A percentile compares a stretch with the other conserved stretches of the same genome.
These are phyloP conservation scores for Pyrrhosoma nymphula DNA, from an alignment of 2,888 invertebrate species.

Conservation along the genomic window DNA sequence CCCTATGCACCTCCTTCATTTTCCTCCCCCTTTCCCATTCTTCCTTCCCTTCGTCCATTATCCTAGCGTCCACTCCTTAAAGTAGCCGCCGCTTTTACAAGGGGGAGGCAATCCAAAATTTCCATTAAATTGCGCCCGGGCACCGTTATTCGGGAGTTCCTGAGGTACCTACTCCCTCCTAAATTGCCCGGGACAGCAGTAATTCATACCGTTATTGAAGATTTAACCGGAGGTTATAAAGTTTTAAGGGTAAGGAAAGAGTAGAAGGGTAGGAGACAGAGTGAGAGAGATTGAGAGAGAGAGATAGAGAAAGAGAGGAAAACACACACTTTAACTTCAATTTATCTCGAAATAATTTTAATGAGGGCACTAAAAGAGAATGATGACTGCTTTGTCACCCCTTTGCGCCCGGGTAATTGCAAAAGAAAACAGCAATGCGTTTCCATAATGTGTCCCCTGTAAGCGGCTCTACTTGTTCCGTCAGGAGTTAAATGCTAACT, in stretches of 20 bases:
- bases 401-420: neutral
- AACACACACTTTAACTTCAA: neutral
- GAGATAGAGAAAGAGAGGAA: neutral
- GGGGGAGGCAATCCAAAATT: neutral
- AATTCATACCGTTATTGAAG: constrained; percentile 9
- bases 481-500: neutral
- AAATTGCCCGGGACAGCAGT: neutral
- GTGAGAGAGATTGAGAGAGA: neutral
- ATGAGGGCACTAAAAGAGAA: constrained; percentile 31
- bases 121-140: constrained; percentile 11
- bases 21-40: neutral
- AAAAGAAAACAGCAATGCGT: constrained; percentile 14
- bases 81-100: neutral
- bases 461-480: neutral
- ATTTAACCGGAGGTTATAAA: constrained; percentile 21
- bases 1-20: neutral
- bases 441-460: constrained; percentile 5
- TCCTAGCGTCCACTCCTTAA: neutral
- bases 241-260: neutral
- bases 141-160: constrained; percentile 10
- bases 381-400: constrained; percentile 22
- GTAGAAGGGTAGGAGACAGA: neutral
- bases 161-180: neutral
- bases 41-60: neutral
- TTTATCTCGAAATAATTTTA: constrained; percentile 36